A percentile compares a stretch with the other conserved stretches of the same genome.
phyloP scores from a whole-genome alignment of 2,113 vertebrate genomes.

The Ornithorhynchus anatinus region DNA sequence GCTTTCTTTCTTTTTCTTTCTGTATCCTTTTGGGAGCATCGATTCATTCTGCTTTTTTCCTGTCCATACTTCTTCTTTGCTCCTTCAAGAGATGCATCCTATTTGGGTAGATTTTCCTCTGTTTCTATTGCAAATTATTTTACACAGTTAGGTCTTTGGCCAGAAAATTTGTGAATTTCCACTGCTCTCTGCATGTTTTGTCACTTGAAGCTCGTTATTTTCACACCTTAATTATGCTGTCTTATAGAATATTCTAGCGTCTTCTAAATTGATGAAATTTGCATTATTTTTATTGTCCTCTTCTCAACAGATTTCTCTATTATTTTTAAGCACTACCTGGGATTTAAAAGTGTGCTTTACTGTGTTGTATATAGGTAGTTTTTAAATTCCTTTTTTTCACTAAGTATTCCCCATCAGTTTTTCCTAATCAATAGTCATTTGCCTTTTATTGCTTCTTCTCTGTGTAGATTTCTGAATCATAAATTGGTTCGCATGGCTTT shows the following conservation, averaged over 20 bases:
- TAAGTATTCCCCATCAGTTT: background rate
- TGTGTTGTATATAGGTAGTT: background rate
- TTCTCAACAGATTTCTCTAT: background rate
- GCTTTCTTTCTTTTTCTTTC: background rate
- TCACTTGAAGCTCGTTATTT: background rate
- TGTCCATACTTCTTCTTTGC: background rate
- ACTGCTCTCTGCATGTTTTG: background rate
- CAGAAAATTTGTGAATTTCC: background rate
- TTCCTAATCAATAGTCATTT: background rate
- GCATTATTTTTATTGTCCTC: background rate
- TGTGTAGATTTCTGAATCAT: background rate
- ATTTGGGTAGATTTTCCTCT: background rate
- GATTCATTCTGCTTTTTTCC: constrained; percentile 14
- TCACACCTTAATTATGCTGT: background rate
- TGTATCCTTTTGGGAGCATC: background rate
- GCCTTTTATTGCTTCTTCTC: background rate
- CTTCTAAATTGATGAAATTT: background rate
- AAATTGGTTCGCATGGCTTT: background rate
- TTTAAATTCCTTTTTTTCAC: background rate
- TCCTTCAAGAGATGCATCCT: background rate
- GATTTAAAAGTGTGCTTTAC: background rate
- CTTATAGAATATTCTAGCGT: background rate
- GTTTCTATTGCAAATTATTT: background rate
- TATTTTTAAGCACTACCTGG: background rate
- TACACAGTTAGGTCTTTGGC: no score